Evolutionary conservation across 2,888 invertebrate species (phyloP).

Genomic region (Sarcophaga rosellei): DNA sequence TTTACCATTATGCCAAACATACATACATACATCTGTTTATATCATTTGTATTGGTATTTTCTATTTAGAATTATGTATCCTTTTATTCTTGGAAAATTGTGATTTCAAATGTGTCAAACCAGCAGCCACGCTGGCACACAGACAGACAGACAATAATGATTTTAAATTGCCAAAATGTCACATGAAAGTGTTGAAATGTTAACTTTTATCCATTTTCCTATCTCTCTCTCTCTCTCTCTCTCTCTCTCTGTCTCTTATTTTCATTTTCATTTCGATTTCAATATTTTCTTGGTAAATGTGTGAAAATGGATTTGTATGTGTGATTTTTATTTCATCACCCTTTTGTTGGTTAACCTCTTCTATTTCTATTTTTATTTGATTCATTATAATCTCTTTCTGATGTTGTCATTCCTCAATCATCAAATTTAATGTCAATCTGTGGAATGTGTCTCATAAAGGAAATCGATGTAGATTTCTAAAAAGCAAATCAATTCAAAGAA

Average conservation of each 20-base stretch:
- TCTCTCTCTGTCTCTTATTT: neutral
- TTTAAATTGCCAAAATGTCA: conserved; percentile 48
- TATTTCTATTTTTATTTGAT: neutral
- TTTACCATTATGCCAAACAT: no score
- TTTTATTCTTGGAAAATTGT: conserved; percentile 10
- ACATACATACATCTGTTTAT: neutral
- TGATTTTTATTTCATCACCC: neutral
- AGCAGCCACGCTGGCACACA: neutral
- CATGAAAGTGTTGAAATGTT: conserved; percentile 48
- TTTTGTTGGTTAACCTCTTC: neutral
- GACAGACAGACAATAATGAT: conserved; percentile 15
- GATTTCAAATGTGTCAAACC: conserved; percentile 15
- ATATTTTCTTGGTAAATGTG: conserved; percentile 23
- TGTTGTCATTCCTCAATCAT: neutral
- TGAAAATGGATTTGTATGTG: conserved; percentile 7
- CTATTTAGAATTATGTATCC: neutral
- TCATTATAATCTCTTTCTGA: neutral
- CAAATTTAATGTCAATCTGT: neutral
- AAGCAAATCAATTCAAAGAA: no score
- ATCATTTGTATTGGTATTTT: neutral
- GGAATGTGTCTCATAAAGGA: no score
- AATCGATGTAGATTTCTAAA: no score
- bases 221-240: neutral
- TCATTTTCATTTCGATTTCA: neutral
- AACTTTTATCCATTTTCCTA: neutral